A percentile compares a stretch with the other conserved stretches of the same genome.
Evolutionary conservation across 64 coral and sea anemone species (phyloP).

Genomic region (Montipora capricornis): DNA sequence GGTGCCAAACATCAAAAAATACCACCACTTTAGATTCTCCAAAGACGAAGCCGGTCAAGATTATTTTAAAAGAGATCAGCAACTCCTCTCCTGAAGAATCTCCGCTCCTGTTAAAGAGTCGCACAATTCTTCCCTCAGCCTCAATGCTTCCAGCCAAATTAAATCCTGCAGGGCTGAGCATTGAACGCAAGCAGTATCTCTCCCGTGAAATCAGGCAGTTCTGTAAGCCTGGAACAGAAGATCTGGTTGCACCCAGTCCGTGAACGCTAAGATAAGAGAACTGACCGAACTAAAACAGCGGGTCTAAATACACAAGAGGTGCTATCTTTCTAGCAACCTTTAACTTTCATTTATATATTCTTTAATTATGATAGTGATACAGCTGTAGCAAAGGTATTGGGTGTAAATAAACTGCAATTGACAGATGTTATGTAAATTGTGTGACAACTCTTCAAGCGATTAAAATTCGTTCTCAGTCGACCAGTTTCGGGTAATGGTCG

Average conservation of each 20-base stretch:
- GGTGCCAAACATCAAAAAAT: not conserved
- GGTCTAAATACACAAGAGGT: not conserved
- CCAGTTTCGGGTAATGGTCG: too few relatives aligned
- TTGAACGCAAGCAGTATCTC: slow-evolving; percentile 7
- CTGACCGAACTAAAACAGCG: too few relatives aligned
- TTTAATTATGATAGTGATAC: not conserved
- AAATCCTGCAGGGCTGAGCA: not conserved
- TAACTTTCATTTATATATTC: not conserved
- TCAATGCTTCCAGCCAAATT: not conserved
- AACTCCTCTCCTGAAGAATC: not conserved
- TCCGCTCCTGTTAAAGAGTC: not conserved
- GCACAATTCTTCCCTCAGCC: not conserved
- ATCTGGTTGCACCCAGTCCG: not conserved
- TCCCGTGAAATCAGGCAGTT: not conserved
- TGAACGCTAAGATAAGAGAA: too few relatives aligned
- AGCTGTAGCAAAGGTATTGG: not conserved
- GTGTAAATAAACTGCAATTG: not conserved
- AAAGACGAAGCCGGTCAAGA: not conserved
- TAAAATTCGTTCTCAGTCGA: too few relatives aligned
- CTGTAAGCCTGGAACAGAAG: too few relatives aligned
- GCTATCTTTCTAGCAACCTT: not conserved
- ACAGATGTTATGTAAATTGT: too few relatives aligned
- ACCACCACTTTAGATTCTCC: not conserved
- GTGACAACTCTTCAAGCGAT: too few relatives aligned
- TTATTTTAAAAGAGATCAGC: not conserved